Evolutionary conservation across 1,140 invertebrate genomes (phyloP), one percentile per base, ranked within the genome.

Genomic region (Andricus grossulariae): DNA sequence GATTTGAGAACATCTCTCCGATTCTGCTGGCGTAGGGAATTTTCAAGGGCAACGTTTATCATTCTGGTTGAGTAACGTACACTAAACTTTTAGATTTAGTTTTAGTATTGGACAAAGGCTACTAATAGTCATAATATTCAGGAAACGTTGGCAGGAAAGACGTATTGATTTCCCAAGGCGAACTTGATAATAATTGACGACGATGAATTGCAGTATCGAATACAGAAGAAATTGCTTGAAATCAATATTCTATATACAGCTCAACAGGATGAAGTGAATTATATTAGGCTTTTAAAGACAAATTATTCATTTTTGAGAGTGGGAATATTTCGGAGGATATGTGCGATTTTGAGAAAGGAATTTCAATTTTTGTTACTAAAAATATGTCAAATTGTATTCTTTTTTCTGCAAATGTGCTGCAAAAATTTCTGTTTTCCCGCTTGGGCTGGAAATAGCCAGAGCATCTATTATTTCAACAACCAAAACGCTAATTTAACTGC

Each of bases 341-440:
- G 52, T 54, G 72, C 57, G 32, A 74, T 57, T 57, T 73, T 74
- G 18, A 18, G 52, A 57, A 39, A 16, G n/a, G 19, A n/a, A 18
- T 50, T 51, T 50, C 1, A 72, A 16, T 71, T 50, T 39, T 39
- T 6, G 10, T 2, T 3, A 16, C 49, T 5, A 18, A 60, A 18
- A 60, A 12, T 2, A 60, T 13, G 7, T 25, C 1, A 6, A 25
- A 60, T 7, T 8, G 6, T 19, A 60, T 21, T 8, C 11, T 19
- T 19, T 60, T 25, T 60, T 11, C 5, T 12, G 1, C 7, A 18
- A 19, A 71, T 73, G 50, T 50, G 49, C 39, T 50, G 10, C 39
- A 45, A 10, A 11, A 10, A 45, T 45, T 45, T 8, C 7, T 11
- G 39, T 45, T 45, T 45, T 45, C 39, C 8, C 10, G 39, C 39